Evolutionary conservation across 1,140 invertebrate species (phyloP).

Genomic region (Xylocopa sonorina): DNA sequence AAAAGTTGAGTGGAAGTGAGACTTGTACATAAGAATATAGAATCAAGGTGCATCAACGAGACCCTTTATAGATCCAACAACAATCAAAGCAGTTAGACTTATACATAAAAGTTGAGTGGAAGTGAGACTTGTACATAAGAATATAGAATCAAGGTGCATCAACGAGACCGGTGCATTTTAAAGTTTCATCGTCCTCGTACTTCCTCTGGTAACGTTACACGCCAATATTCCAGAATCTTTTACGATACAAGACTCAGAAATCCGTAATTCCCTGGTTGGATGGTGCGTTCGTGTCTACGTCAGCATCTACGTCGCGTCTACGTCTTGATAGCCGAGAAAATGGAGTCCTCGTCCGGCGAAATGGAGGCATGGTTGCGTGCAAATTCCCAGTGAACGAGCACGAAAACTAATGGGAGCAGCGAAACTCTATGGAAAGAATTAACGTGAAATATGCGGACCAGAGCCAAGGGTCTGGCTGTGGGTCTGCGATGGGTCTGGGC

Average conservation of each 20-base stretch:
- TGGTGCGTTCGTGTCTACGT: slow-evolving; percentile 16
- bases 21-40: no score
- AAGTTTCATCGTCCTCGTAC: background rate
- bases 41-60: no score
- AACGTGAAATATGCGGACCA: background rate
- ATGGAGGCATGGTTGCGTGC: slow-evolving; percentile 11
- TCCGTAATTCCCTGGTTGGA: slow-evolving; percentile 1
- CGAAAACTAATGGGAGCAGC: background rate
- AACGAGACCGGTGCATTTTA: background rate
- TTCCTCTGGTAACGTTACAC: slow-evolving; percentile 17
- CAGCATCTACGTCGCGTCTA: slow-evolving; percentile 2
- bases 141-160: background rate
- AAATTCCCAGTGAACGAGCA: background rate
- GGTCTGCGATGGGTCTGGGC: no score
- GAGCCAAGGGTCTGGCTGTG: no score
- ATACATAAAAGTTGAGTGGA: no score
- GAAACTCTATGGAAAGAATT: slow-evolving; percentile 3
- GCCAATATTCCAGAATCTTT: slow-evolving; percentile 39
- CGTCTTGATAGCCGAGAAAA: slow-evolving; percentile 47
- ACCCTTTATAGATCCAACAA: no score
- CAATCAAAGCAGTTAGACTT: no score
- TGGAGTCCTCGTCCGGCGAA: slow-evolving; percentile 19
- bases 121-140: no score
- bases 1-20: no score
- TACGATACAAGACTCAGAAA: slow-evolving; percentile 3